These are phyloP conservation scores for Acronicta psi DNA, from an alignment of 2,888 invertebrate genomes.

Conservation along the genomic window DNA sequence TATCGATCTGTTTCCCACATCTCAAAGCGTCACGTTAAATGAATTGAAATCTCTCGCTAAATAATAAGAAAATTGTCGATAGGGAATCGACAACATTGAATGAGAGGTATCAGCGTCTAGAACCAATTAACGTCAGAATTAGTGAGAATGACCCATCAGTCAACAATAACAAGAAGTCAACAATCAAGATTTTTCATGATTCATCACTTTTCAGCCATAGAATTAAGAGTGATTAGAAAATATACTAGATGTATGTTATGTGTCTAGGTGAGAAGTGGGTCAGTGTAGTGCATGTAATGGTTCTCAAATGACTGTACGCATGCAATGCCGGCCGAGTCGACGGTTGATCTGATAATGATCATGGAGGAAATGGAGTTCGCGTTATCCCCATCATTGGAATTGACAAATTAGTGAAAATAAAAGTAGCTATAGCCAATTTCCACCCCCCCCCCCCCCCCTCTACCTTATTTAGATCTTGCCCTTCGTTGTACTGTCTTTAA, in stretches of 20 bases:
- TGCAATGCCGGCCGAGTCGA: constrained; percentile 40
- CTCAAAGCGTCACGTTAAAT: not conserved
- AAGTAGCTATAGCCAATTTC: too few relatives aligned
- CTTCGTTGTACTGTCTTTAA: too few relatives aligned
- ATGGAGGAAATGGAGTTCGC: constrained; percentile 10
- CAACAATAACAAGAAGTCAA: too few relatives aligned
- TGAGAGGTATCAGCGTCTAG: too few relatives aligned
- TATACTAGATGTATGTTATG: constrained; percentile 45
- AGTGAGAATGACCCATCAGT: too few relatives aligned
- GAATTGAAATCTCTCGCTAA: too few relatives aligned
- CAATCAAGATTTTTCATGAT: constrained; percentile 25
- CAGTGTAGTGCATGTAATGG: constrained; percentile 46
- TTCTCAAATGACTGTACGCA: constrained; percentile 50
- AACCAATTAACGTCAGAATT: too few relatives aligned
- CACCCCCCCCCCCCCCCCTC: too few relatives aligned
- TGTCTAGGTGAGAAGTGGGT: constrained; percentile 58
- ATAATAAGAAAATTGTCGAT: too few relatives aligned
- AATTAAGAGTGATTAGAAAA: constrained; percentile 45
- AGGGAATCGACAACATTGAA: too few relatives aligned
- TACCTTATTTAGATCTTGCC: too few relatives aligned
- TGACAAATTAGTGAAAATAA: too few relatives aligned
- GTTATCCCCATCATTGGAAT: not conserved
- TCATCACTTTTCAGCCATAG: constrained; percentile 16
- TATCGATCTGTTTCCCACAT: not conserved
- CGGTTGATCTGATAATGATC: constrained; percentile 15